Evolutionary conservation across 2,113 vertebrate genomes (phyloP).

Genomic region (Myocastor coypus): DNA sequence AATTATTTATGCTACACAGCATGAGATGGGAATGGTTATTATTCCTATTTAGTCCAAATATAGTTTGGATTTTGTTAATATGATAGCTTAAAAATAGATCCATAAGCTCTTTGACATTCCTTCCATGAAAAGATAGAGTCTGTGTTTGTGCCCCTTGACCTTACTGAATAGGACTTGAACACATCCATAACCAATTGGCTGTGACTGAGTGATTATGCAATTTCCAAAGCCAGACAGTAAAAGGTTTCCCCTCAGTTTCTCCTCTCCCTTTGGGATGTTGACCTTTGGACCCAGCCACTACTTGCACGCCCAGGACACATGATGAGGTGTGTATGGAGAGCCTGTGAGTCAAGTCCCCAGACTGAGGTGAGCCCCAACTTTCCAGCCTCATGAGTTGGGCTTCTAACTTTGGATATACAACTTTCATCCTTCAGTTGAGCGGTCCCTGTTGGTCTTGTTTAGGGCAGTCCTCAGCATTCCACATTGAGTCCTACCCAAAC

Average conservation of each 20-base stretch:
- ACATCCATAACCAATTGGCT: background rate
- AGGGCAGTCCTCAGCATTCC: background rate
- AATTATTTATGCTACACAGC: background rate
- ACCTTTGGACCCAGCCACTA: background rate
- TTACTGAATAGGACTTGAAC: background rate
- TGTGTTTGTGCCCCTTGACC: background rate
- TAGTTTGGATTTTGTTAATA: background rate
- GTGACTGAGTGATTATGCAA: background rate
- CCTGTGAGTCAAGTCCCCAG: background rate
- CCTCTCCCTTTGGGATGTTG: background rate
- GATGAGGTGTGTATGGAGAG: rapidly evolving
- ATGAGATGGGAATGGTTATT: background rate
- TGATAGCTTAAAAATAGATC: background rate
- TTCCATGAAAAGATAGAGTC: background rate
- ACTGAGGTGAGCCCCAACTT: background rate
- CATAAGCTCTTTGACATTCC: background rate
- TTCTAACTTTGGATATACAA: background rate
- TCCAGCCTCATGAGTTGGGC: rapidly evolving
- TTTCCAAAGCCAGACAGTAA: background rate
- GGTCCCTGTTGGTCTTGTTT: background rate
- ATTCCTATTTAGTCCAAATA: background rate
- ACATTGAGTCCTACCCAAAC: background rate
- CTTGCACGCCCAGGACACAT: background rate
- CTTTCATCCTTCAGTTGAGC: background rate
- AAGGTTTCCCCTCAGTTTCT: background rate